These are phyloP conservation scores for Rhinichthys osculus DNA, from an alignment of 2,797 vertebrate genomes.

Conservation along the genomic window DNA sequence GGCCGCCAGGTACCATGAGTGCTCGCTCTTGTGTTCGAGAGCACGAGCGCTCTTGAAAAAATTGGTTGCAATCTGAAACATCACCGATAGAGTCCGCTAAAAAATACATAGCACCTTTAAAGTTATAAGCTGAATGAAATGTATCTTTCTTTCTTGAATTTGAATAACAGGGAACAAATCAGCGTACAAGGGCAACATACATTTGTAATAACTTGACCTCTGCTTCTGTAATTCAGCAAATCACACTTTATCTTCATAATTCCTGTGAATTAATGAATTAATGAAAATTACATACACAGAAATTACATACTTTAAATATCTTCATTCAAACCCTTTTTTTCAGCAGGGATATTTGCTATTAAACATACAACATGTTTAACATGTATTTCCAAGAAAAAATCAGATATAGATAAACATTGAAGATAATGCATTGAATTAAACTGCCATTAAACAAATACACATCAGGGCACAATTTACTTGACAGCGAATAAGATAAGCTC, in stretches of 20 bases:
- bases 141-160: conserved; percentile 60
- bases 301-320: not conserved
- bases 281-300: not conserved
- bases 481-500: conserved; percentile 36
- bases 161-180: conserved; percentile 66
- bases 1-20: too few species aligned
- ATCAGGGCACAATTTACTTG: not conserved
- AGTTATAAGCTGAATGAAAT: conserved; percentile 20
- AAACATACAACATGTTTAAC: not conserved
- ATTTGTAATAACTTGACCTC: conserved; percentile 44
- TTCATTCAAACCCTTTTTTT: not conserved
- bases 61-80: too few species aligned
- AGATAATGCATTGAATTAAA: not conserved
- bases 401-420: not conserved
- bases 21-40: too few species aligned
- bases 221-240: conserved; percentile 49
- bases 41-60: too few species aligned
- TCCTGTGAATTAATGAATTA: not conserved
- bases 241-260: conserved; percentile 28
- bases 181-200: conserved; percentile 67
- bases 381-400: not conserved
- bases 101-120: too few species aligned
- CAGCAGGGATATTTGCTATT: not conserved
- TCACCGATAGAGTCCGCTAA: too few species aligned
- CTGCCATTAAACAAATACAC: not conserved